Base-by-base conservation (phyloP, 2,888 invertebrate species). In the Pherbina coryleti region DNA sequence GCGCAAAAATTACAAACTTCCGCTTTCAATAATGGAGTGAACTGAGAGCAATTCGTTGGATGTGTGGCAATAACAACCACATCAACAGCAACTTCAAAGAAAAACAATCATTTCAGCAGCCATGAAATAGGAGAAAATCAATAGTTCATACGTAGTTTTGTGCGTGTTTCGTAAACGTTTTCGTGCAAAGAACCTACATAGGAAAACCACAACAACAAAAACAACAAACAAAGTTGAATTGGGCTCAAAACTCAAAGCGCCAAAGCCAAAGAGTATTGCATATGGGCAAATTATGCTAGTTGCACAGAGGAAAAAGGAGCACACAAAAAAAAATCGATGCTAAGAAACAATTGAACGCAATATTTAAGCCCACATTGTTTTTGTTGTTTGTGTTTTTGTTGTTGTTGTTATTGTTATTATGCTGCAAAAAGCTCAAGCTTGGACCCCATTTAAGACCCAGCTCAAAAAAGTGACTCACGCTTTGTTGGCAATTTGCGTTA, bases 151-250 rank as follows among this genome's bases (percentile, higher is more conserved):
- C 57, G 57, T 25, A 60, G 22, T 28, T 60, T 44, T 44, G 67
- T 67, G 67, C 67, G 67, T 67, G 67, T 67, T 67, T 37, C 49
- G 67, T 19, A 64, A 64, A n/a, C 64, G 34, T 28, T 31, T 64
- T 60, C 25, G 11, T 14, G 31, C 22, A 19, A 44, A 34, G 22
- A 67, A 44, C 44, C 67, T 37, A 44, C 19, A 19, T 22, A 22
- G 11, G 22, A 5, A 22, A 4, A 25, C 7, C 9, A 60, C 14
- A 28, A 28, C 25, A 60, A 11, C 57, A 11, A 44, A 11, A 44
- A 14, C 44, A 44, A 44, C 44, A 44, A 44, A 14, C 44, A 44
- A 44, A 44, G 11, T 44, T 44, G 44, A 44, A 44, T 44, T 11
- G 5, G 37, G 37, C 37, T 37, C 37, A 37, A 37, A 37, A 37